Evolutionary conservation across 2,797 vertebrate genomes (phyloP).

Genomic region (Paramormyrops hopkinsi): DNA sequence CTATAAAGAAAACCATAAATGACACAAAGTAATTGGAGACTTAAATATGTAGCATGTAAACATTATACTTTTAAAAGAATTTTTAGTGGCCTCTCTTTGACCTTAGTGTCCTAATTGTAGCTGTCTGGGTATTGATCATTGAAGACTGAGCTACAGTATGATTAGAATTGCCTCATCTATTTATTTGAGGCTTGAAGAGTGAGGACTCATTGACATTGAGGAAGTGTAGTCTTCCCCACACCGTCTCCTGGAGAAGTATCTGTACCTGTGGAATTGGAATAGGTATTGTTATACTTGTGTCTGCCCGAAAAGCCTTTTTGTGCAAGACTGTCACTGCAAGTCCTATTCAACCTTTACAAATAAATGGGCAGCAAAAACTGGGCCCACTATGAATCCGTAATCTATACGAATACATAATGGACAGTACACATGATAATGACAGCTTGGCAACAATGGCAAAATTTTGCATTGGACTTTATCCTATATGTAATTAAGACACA

Average conservation of each 20-base stretch:
- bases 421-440: not conserved
- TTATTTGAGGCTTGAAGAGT: conserved; percentile 50
- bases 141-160: conserved; percentile 65
- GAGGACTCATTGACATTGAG: conserved; percentile 58
- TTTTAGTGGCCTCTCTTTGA: conserved; percentile 62
- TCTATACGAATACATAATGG: not conserved
- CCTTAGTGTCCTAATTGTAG: conserved; percentile 69
- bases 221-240: not conserved
- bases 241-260: not conserved
- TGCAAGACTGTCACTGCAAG: not conserved
- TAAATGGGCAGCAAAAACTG: not conserved
- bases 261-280: conserved; percentile 11
- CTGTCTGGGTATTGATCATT: conserved; percentile 69
- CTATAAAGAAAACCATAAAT: conserved; percentile 53
- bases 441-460: not conserved
- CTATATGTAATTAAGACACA: not conserved
- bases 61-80: conserved; percentile 68
- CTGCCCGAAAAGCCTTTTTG: not conserved
- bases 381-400: not conserved
- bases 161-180: conserved; percentile 48
- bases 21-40: conserved; percentile 57
- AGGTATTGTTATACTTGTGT: not conserved
- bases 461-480: not conserved
- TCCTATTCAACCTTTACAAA: not conserved
- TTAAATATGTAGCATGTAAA: conserved; percentile 60